Base-by-base conservation (phyloP, 2,888 invertebrate genomes). In the Sabatieria punctata region DNA sequence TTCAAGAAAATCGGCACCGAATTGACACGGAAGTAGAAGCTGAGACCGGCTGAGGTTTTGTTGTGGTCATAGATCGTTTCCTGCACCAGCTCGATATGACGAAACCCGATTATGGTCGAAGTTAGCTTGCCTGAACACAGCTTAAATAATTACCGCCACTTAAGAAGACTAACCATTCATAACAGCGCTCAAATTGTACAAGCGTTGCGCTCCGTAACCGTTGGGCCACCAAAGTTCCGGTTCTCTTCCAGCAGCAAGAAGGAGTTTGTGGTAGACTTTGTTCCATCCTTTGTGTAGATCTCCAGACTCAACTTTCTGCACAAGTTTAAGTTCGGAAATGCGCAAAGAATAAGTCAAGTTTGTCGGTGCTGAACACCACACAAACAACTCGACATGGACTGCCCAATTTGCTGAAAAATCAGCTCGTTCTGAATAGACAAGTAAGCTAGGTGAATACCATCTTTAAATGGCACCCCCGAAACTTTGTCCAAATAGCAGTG, bases 221-320 rank as follows among this genome's bases (percentile, higher is more conserved):
- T 86, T 89, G 0, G 95, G 95, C 91, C 91, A 95, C 95, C 95
- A 95, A 21, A 74, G 57, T 38, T 74, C 64, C 0, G 81, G 45
- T 30, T 30, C 30, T 30, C 30, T 15, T 11, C 13, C 13, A 11
- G n/a, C 19, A 38, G 22, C 8, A 11, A 15, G 8, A 8, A 30
- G 15, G 15, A 30, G 8, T 30, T 8, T 8, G 8, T 11, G 30
- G 15, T 30, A 30, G 15, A 30, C 30, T 8, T 15, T 8, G 30
- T 30, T 30, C 30, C 8, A 30, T 8, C 30, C 30, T 30, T 30
- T 30, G 8, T 11, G 8, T 11, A 30, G 30, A 8, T 15, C n/a
- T n/a, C n/a, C n/a, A n/a, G n/a, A n/a, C n/a, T n/a, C n/a, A n/a
- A n/a, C n/a, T n/a, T n/a, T n/a, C n/a, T n/a, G n/a, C n/a, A n/a